phyloP scores from a whole-genome alignment of 2,888 invertebrate species.

The Callosobruchus maculatus region DNA sequence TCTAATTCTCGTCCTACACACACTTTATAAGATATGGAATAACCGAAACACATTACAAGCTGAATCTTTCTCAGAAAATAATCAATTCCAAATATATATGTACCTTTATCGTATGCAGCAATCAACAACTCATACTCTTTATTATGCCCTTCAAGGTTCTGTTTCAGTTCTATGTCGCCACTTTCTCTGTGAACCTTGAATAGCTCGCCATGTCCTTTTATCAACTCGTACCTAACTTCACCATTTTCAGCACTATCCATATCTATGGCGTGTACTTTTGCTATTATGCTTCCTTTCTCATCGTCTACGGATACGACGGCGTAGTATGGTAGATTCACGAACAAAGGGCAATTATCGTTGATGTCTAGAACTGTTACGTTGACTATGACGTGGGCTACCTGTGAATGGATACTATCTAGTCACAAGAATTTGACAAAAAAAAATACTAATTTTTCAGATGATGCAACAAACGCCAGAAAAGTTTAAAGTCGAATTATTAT shows the following conservation, averaged over 20 bases:
- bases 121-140: slow-evolving; percentile 78
- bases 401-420: slow-evolving; percentile 38
- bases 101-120: slow-evolving; percentile 85
- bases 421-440: too few species aligned
- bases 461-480: too few species aligned
- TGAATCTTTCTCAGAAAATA: too few species aligned
- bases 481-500: too few species aligned
- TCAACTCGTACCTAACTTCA: slow-evolving; percentile 80
- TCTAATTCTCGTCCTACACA: too few species aligned
- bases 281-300: slow-evolving; percentile 73
- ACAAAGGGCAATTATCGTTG: slow-evolving; percentile 94
- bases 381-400: slow-evolving; percentile 81
- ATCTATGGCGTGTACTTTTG: slow-evolving; percentile 85
- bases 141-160: slow-evolving; percentile 76
- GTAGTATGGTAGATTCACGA: slow-evolving; percentile 89
- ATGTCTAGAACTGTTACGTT: slow-evolving; percentile 83
- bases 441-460: too few species aligned
- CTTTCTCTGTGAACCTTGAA: slow-evolving; percentile 83
- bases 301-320: slow-evolving; percentile 87
- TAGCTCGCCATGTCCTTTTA: slow-evolving; percentile 86
- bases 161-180: slow-evolving; percentile 81
- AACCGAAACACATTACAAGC: too few species aligned
- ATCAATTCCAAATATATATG: too few species aligned
- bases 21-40: too few species aligned
- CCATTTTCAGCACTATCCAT: slow-evolving; percentile 88